These are phyloP conservation scores for Linurgus olivaceus DNA, from an alignment of 2,797 vertebrate species.

Conservation along the genomic window DNA sequence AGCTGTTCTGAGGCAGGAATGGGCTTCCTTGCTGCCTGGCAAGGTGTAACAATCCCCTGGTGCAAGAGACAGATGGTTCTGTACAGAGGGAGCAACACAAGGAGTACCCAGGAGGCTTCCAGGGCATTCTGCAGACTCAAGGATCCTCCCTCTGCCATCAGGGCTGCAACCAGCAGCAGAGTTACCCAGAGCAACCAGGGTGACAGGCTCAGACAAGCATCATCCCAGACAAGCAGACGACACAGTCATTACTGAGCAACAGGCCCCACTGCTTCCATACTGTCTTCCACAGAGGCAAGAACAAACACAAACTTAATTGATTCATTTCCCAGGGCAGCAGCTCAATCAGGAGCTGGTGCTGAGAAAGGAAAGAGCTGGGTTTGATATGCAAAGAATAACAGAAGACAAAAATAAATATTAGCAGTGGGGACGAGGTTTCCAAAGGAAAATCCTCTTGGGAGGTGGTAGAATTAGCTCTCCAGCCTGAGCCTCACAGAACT, in stretches of 20 bases:
- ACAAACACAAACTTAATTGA: neutral
- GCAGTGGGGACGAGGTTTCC: neutral
- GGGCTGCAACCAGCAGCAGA: neutral
- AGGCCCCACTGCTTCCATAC: neutral
- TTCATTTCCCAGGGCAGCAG: constrained; percentile 5
- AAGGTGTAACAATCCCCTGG: neutral
- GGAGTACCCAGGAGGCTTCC: neutral
- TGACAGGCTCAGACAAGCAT: neutral
- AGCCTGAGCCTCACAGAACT: neutral
- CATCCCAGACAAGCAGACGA: neutral
- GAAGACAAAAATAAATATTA: neutral
- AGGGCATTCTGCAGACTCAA: neutral
- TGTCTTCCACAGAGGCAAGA: neutral
- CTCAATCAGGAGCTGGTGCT: neutral
- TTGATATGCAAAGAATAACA: neutral
- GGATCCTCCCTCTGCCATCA: neutral
- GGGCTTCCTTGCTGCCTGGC: neutral
- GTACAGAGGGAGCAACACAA: neutral
- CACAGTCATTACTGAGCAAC: neutral
- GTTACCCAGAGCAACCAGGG: neutral
- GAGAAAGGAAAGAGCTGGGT: neutral
- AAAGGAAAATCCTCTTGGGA: neutral
- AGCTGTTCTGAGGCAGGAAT: neutral
- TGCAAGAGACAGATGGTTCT: neutral
- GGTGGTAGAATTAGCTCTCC: neutral